A percentile compares a stretch with the other conserved stretches of the same genome.
Conservation (phyloP, 2,113 vertebrate genomes). For the Hypocryptadius cinnamomeus region DNA sequence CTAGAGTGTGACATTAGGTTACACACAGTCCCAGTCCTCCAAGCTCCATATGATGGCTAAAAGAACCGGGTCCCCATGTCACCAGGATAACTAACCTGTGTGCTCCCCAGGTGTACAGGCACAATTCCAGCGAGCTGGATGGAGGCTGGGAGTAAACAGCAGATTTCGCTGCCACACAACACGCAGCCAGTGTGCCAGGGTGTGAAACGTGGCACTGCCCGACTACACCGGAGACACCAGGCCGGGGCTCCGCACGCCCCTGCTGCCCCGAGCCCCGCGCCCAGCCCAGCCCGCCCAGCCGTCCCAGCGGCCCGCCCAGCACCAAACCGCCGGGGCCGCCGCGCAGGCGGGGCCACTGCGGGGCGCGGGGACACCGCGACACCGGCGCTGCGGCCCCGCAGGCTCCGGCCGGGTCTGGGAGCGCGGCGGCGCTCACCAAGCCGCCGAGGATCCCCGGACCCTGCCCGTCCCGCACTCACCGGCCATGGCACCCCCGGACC, state of each 20-base stretch:
- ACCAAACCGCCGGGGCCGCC: not conserved
- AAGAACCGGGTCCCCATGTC: not conserved
- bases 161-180: not conserved
- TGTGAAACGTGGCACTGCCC: not conserved
- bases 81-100: no score
- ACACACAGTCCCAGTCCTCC: no score
- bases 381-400: not conserved
- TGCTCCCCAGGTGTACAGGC: not conserved
- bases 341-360: not conserved
- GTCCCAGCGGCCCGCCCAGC: not conserved
- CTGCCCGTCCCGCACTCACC: not conserved
- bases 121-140: fast-evolving
- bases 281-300: not conserved
- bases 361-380: not conserved
- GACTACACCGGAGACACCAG: no score
- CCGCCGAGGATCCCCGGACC: not conserved
- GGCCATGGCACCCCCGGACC: not conserved
- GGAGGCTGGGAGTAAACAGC: not conserved
- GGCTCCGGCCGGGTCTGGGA: not conserved
- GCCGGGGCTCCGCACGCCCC: not conserved
- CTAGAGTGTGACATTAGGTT: fast-evolving
- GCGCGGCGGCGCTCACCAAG: not conserved
- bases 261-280: not conserved
- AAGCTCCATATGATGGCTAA: not conserved
- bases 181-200: not conserved